Percentiles rank a stretch among this genome's conserved stretches.
Evolutionary conservation across 2,888 invertebrate species (phyloP).

Genomic region (Mylabris sibirica): DNA sequence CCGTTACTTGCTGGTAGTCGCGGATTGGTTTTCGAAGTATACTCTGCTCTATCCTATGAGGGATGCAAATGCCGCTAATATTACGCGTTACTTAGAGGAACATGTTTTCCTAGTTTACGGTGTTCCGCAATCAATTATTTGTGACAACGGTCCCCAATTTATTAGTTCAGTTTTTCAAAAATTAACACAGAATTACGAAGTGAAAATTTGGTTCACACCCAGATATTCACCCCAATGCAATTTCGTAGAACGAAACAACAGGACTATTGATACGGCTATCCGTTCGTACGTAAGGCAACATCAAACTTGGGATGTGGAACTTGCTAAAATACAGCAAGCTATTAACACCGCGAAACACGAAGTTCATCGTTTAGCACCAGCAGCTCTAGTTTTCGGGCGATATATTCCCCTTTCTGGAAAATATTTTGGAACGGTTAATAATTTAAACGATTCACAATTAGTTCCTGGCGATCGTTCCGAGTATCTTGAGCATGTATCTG

Average conservation of each 20-base stretch:
- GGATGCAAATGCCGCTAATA: background rate
- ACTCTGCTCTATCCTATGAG: constrained; percentile 7
- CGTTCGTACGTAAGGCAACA: constrained; percentile 37
- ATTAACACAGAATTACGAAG: constrained; percentile 23
- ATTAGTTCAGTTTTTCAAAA: constrained; percentile 22
- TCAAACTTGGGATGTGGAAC: constrained; percentile 41
- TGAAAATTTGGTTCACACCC: constrained; percentile 38
- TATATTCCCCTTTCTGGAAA: background rate
- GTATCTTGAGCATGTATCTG: background rate
- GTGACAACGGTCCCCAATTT: constrained; percentile 37
- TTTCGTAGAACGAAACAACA: constrained; percentile 39
- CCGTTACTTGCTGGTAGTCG: constrained; percentile 4
- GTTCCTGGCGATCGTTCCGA: background rate
- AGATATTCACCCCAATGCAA: constrained; percentile 50
- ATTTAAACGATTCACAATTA: background rate
- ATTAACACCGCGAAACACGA: constrained; percentile 43
- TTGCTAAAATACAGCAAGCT: constrained; percentile 41
- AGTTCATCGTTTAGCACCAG: constrained; percentile 37
- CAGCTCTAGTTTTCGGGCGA: constrained; percentile 35
- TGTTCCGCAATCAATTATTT: constrained; percentile 34
- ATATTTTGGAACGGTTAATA: constrained; percentile 12
- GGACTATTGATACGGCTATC: constrained; percentile 43
- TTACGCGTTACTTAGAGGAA: constrained; percentile 10
- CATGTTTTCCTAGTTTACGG: constrained; percentile 28
- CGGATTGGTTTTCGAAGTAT: constrained; percentile 14